Evolutionary conservation across 2,797 vertebrate genomes (phyloP), one percentile per base, ranked within the genome.

Genomic region (Anomalospiza imberbis): DNA sequence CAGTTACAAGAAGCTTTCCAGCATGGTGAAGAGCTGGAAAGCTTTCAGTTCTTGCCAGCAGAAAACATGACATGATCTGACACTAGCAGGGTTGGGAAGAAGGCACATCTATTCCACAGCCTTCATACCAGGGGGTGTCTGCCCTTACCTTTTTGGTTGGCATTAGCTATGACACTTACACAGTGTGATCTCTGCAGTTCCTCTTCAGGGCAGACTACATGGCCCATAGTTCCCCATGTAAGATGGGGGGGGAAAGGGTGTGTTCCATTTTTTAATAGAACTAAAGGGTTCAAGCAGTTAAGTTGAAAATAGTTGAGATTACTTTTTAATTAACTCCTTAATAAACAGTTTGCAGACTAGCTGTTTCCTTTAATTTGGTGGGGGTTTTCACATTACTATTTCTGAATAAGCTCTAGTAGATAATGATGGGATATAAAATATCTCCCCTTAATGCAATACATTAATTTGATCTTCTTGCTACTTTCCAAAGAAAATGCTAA

Each of bases 231-330:
- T 86, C 17, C 32, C 20, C 13, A 1, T 47, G 28, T 72, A 34
- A 81, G 75, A 48, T 15, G 5, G 4, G 5, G 32, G 32, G 12
- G 1, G 7, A 22, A 42, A 42, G 14, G 2, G 0, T 2, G 1
- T 34, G 71, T 58, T 75, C 40, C 34, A 73, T 19, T 54, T 22
- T 79, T 79, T 61, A 51, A 42, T 3, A n/a, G 25, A 80, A 55
- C 7, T 84, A 70, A 42, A 70, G 20, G 34, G 10, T 85, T 89
- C 38, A 73, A 79, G 38, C 21, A 63, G 16, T 75, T 51, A 58
- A 51, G 7, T 67, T 87, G 60, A 79, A 70, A 84, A 81, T 73
- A 53, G 32, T n/a, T 67, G 29, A 6, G 5, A 65, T 76, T 66
- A 13, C 20, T 44, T 89, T 80, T 85, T 57, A 70, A 78, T 61